Conservation (phyloP, 2,113 vertebrate genomes). For the Solea senegalensis region DNA sequence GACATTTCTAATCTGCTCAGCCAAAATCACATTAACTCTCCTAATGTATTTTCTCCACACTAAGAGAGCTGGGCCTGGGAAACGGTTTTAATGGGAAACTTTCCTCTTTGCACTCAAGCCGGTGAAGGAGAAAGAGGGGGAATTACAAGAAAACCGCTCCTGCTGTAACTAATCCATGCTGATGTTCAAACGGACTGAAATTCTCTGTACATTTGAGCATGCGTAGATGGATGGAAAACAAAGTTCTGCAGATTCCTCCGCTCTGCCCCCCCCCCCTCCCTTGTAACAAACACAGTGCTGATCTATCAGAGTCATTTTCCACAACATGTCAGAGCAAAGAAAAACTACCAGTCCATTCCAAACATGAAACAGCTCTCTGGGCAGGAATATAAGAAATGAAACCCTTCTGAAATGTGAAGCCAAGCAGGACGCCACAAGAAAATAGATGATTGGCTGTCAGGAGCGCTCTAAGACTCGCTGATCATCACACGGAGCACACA, state of each 20-base stretch:
- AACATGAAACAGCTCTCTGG: slow-evolving; percentile 67
- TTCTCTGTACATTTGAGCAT: slow-evolving; percentile 18
- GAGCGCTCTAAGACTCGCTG: slow-evolving; percentile 65
- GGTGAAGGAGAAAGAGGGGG: slow-evolving; percentile 14
- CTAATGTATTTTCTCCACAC: slow-evolving; percentile 78
- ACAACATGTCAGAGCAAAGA: slow-evolving; percentile 46
- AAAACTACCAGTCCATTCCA: slow-evolving; percentile 60
- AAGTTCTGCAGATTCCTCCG: slow-evolving; percentile 31
- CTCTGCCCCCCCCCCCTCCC: neutral
- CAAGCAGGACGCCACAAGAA: slow-evolving; percentile 55
- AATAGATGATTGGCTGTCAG: slow-evolving; percentile 74
- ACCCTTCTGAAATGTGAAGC: slow-evolving; percentile 67
- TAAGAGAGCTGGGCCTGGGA: slow-evolving; percentile 57
- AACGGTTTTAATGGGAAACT: slow-evolving; percentile 74
- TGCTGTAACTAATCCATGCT: slow-evolving; percentile 60
- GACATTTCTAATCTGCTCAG: slow-evolving; percentile 83
- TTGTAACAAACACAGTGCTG: slow-evolving; percentile 35
- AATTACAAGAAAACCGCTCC: slow-evolving; percentile 36
- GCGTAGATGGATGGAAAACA: slow-evolving; percentile 37
- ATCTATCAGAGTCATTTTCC: slow-evolving; percentile 61
- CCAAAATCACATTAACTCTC: slow-evolving; percentile 82
- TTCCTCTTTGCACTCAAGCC: slow-evolving; percentile 28
- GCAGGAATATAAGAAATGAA: slow-evolving; percentile 66
- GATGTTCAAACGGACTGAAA: slow-evolving; percentile 45
- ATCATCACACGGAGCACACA: slow-evolving; percentile 72